Evolutionary conservation across 1,140 invertebrate genomes (phyloP).

Genomic region (Diplogasteroides magnus): DNA sequence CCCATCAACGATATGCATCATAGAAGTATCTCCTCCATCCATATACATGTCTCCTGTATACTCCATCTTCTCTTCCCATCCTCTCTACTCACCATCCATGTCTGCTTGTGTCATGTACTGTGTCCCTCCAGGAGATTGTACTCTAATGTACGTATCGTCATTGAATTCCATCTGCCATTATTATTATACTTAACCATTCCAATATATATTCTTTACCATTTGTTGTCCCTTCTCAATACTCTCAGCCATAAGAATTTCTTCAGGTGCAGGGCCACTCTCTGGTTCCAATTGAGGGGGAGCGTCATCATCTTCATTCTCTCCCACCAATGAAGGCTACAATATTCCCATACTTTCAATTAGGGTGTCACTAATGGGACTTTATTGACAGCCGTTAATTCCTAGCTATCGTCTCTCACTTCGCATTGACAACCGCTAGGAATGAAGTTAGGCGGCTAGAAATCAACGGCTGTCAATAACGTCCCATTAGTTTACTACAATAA

Average conservation of each 20-base stretch:
- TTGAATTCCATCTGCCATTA: constrained; percentile 10
- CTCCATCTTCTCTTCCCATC: too few species aligned
- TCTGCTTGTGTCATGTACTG: constrained; percentile 1
- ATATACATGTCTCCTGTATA: constrained; percentile 25
- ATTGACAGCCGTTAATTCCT: neutral
- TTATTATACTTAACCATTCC: constrained; percentile 9
- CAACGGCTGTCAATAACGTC: too few species aligned
- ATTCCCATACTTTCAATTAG: neutral
- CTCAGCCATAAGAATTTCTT: neutral
- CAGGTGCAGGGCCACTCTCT: neutral
- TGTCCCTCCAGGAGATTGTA: constrained; percentile 2
- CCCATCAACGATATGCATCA: constrained; percentile 12
- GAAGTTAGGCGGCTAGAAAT: too few species aligned
- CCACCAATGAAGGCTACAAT: neutral
- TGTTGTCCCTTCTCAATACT: neutral
- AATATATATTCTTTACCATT: neutral
- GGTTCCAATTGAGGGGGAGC: constrained; percentile 7
- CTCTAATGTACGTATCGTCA: neutral
- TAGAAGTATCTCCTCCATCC: constrained; percentile 18
- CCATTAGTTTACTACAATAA: neutral
- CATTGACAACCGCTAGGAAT: too few species aligned
- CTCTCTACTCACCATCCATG: neutral
- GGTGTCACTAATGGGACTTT: neutral
- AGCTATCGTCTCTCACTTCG: too few species aligned
- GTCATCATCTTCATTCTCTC: constrained; percentile 7